phyloP scores from a whole-genome alignment of 1,140 invertebrate species.

The Maniola jurtina region DNA sequence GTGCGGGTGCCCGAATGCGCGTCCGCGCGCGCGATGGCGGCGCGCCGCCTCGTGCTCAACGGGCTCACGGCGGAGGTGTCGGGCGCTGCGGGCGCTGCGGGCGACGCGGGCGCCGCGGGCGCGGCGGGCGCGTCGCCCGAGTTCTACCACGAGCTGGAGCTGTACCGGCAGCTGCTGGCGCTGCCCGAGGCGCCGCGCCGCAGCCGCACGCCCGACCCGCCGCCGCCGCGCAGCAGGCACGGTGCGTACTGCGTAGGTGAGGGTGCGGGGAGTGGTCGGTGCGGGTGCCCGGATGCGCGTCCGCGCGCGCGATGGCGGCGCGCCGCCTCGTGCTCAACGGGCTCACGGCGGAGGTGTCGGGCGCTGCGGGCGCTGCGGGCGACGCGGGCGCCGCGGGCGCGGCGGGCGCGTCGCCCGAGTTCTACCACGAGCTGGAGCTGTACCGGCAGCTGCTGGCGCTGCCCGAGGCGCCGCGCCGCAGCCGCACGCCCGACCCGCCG shows the following conservation, averaged over 20 bases:
- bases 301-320: constrained; percentile 47
- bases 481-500: constrained; percentile 47
- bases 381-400: too few species aligned
- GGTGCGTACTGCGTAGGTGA: too few species aligned
- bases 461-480: constrained; percentile 21
- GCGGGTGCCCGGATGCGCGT: constrained; percentile 26
- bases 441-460: constrained; percentile 64
- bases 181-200: constrained; percentile 43
- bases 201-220: constrained; percentile 21
- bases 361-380: constrained; percentile 8
- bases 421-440: constrained; percentile 69
- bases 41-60: constrained; percentile 65
- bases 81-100: constrained; percentile 10
- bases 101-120: constrained; percentile 41
- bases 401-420: constrained; percentile 59
- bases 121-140: constrained; percentile 44
- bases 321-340: constrained; percentile 68
- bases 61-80: constrained; percentile 62
- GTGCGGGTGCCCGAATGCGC: constrained; percentile 16
- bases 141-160: constrained; percentile 70
- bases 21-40: constrained; percentile 45
- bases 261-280: background rate
- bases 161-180: constrained; percentile 64
- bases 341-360: constrained; percentile 58
- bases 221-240: background rate